Evolutionary conservation across 2,113 vertebrate genomes (phyloP).

Genomic region (Nyctereutes procyonoides): DNA sequence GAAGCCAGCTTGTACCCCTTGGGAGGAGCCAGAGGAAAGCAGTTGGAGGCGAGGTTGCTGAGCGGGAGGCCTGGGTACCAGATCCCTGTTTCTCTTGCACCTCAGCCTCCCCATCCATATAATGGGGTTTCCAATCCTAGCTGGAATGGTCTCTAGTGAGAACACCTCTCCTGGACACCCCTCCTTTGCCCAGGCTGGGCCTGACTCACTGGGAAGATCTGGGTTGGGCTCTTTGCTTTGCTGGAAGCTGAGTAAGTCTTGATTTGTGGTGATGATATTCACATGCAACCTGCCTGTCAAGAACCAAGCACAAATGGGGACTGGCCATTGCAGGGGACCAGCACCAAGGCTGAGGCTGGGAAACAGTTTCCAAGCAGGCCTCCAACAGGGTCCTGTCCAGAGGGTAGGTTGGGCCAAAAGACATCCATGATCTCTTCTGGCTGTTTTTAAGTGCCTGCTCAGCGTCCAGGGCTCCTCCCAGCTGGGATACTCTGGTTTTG

Average conservation of each 20-base stretch:
- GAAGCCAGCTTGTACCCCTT: not conserved
- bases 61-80: not conserved
- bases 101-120: not conserved
- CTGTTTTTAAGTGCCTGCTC: not conserved
- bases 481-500: not conserved
- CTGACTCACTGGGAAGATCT: slow-evolving; percentile 31
- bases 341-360: not conserved
- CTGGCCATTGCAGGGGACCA: not conserved
- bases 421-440: not conserved
- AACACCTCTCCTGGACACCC: not conserved
- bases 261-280: not conserved
- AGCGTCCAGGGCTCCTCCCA: not conserved
- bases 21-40: not conserved
- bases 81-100: not conserved
- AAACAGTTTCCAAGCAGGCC: not conserved
- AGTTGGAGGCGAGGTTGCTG: not conserved
- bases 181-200: not conserved
- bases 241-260: slow-evolving; percentile 32
- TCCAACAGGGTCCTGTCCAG: not conserved
- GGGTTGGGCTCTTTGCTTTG: slow-evolving; percentile 18
- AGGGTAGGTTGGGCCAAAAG: not conserved
- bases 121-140: not conserved
- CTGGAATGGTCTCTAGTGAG: not conserved
- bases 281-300: not conserved
- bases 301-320: not conserved